Base-by-base conservation (phyloP, 2,797 vertebrate species). In the Sebastes glaucus region DNA sequence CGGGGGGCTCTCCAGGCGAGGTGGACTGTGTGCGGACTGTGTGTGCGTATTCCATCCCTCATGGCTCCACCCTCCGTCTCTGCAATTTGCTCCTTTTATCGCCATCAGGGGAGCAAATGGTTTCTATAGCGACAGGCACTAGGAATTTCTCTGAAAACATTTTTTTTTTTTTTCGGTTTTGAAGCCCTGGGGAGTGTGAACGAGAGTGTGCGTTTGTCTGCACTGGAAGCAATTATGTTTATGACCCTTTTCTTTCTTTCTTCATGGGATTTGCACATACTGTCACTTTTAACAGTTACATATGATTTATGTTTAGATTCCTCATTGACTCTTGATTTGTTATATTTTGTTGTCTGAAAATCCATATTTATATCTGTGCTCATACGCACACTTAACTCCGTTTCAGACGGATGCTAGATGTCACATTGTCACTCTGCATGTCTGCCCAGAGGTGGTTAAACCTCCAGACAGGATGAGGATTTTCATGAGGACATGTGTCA, bases 41-140 rank as follows among this genome's bases (percentile, higher is more conserved):
- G 75, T 66, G 53, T 35, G 64, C 55, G 27, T 71, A 38, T 72
- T 66, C 42, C 63, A 32, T 83, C 72, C 86, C 86, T 89, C 52
- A 13, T 76, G 78, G 66, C 88, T 85, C 85, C 80, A 80, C 79
- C 87, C 83, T 78, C 76, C 77, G 74, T 92, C 78, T 30, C 87
- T 65, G 88, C 90, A 88, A 93, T 94, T 93, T 94, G 91, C 88
- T 92, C 85, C 85, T 91, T 91, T 93, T 92, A 94, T 95, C 63
- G 11, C 83, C 84, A 90, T 91, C 89, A 89, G 71, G 88, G 85
- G 87, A 92, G 83, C 78, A 88, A 93, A 90, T 94, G 90, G 94
- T 96, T 95, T 93, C 95, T 94, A 95, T 95, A 90, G 93, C 85
- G 85, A 96, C 94, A 56, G 86, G 87, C 76, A 76, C 80, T 57